phyloP scores from a whole-genome alignment of 2,797 vertebrate genomes.

The Moxostoma hubbsi region DNA sequence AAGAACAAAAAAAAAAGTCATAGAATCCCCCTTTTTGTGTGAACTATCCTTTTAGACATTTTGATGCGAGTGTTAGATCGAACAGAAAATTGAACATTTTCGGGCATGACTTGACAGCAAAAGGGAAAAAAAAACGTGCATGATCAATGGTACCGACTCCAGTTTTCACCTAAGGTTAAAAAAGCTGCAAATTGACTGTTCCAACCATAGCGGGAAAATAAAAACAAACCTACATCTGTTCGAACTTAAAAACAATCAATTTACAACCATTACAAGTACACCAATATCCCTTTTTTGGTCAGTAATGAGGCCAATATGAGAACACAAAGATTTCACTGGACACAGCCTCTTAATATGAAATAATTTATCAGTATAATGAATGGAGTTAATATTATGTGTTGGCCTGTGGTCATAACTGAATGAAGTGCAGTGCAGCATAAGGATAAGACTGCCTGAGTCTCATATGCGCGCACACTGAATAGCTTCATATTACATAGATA shows the following conservation, averaged over 20 bases:
- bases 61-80: not conserved
- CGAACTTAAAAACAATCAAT: slow-evolving; percentile 17
- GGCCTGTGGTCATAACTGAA: slow-evolving; percentile 11
- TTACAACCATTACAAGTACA: slow-evolving; percentile 13
- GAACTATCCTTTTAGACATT: not conserved
- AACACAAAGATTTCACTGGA: slow-evolving; percentile 11
- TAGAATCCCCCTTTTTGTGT: no score
- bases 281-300: not conserved
- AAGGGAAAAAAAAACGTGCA: slow-evolving; percentile 22
- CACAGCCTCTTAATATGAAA: not conserved
- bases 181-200: slow-evolving; percentile 53
- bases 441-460: not conserved
- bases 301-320: not conserved
- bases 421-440: not conserved
- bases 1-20: no score
- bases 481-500: not conserved
- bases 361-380: slow-evolving; percentile 4
- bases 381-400: slow-evolving; percentile 11
- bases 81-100: slow-evolving; percentile 38
- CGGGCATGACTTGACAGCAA: slow-evolving; percentile 59
- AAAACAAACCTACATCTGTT: slow-evolving; percentile 46
- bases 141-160: slow-evolving; percentile 68
- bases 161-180: slow-evolving; percentile 63
- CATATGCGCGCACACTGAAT: not conserved
- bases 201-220: slow-evolving; percentile 53